Conservation (phyloP, 1,140 invertebrate genomes). For the Orchestia grillus region DNA sequence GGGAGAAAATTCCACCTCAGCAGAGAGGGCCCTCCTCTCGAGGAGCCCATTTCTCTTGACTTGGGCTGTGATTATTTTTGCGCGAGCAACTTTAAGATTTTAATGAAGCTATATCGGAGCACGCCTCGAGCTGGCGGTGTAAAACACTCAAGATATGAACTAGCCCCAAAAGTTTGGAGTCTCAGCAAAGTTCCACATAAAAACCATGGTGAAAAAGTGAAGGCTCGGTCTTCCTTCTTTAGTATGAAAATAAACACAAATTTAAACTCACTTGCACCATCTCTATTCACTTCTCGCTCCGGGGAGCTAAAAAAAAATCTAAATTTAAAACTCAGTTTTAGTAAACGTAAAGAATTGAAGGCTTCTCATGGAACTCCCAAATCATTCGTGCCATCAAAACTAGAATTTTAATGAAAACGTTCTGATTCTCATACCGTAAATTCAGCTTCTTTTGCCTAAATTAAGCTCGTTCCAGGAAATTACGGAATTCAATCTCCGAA, state of each 20-base stretch:
- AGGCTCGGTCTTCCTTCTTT: background rate
- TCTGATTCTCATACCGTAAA: background rate
- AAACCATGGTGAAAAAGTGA: background rate
- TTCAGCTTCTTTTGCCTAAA: background rate
- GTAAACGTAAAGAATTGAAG: background rate
- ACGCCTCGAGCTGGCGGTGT: background rate
- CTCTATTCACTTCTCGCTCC: background rate
- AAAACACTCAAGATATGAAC: background rate
- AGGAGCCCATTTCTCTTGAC: conserved; percentile 43
- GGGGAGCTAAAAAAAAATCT: background rate
- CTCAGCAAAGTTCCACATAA: background rate
- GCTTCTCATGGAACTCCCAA: background rate
- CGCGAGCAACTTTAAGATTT: conserved; percentile 6
- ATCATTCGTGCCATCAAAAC: background rate
- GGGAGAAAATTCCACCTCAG: background rate
- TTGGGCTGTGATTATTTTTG: conserved; percentile 50
- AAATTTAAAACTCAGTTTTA: background rate
- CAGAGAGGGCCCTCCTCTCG: background rate
- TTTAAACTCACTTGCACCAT: background rate
- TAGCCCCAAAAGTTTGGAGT: background rate
- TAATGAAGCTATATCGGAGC: background rate
- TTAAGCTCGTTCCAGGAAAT: background rate
- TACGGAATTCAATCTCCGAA: background rate
- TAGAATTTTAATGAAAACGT: background rate
- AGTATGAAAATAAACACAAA: background rate